These are phyloP conservation scores for Drosophila rellima DNA, from an alignment of 2,888 invertebrate genomes.

Conservation along the genomic window DNA sequence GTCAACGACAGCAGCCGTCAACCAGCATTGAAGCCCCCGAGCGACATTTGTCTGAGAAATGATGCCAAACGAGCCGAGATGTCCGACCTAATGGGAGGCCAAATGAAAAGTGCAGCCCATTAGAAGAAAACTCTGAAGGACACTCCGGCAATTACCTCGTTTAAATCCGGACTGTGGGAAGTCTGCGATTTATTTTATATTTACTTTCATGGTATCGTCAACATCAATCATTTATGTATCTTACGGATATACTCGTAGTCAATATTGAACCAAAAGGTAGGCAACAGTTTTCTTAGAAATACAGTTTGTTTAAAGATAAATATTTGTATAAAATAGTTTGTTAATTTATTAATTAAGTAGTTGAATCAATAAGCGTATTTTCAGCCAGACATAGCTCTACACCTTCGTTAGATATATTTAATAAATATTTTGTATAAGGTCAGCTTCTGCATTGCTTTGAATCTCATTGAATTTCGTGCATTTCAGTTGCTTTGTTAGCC, in stretches of 20 bases:
- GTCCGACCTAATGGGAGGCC: constrained; percentile 42
- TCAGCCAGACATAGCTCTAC: too few relatives aligned
- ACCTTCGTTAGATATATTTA: neutral
- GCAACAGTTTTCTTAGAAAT: neutral
- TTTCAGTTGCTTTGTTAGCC: constrained; percentile 30
- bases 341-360: neutral
- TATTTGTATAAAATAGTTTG: neutral
- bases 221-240: neutral
- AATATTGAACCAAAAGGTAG: neutral
- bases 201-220: too few relatives aligned
- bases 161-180: neutral
- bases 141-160: constrained; percentile 23
- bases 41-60: constrained; percentile 38
- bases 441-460: constrained; percentile 4
- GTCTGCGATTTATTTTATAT: neutral
- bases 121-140: constrained; percentile 20
- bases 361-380: neutral
- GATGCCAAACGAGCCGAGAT: constrained; percentile 49
- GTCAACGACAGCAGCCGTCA: constrained; percentile 40
- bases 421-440: constrained; percentile 3
- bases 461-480: constrained; percentile 29
- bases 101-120: constrained; percentile 37
- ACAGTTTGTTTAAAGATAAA: neutral
- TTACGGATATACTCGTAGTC: neutral
- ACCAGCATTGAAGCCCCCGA: constrained; percentile 9